These are phyloP conservation scores for Daubentonia madagascariensis DNA, from an alignment of 2,113 vertebrate species.

Conservation along the genomic window DNA sequence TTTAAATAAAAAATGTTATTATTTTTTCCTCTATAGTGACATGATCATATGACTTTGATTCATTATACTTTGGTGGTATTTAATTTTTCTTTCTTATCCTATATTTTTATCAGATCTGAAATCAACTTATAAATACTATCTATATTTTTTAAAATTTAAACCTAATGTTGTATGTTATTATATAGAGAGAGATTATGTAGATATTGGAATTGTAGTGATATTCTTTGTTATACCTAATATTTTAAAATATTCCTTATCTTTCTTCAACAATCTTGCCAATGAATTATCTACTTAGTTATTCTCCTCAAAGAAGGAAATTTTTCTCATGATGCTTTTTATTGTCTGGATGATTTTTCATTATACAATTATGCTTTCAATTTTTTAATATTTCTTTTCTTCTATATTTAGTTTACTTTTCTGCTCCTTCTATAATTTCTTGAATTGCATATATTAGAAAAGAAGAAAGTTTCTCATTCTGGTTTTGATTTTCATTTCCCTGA, in stretches of 20 bases:
- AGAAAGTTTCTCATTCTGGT: neutral
- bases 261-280: neutral
- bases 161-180: too few relatives aligned
- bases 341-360: neutral
- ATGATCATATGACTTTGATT: neutral
- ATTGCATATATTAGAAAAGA: neutral
- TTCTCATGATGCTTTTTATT: neutral
- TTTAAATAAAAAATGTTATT: neutral
- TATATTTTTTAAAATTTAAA: neutral
- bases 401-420: neutral
- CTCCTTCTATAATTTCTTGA: neutral
- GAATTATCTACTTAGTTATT: neutral
- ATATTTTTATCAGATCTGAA: neutral
- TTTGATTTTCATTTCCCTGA: neutral
- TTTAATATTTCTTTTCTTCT: neutral
- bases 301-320: neutral
- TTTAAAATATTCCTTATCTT: neutral
- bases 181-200: neutral
- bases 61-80: neutral
- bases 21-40: neutral
- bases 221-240: neutral
- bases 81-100: neutral
- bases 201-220: neutral
- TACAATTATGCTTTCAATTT: neutral
- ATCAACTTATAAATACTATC: neutral